phyloP scores from a whole-genome alignment of 2,797 vertebrate genomes.

The Ambastaia sidthimunki region DNA sequence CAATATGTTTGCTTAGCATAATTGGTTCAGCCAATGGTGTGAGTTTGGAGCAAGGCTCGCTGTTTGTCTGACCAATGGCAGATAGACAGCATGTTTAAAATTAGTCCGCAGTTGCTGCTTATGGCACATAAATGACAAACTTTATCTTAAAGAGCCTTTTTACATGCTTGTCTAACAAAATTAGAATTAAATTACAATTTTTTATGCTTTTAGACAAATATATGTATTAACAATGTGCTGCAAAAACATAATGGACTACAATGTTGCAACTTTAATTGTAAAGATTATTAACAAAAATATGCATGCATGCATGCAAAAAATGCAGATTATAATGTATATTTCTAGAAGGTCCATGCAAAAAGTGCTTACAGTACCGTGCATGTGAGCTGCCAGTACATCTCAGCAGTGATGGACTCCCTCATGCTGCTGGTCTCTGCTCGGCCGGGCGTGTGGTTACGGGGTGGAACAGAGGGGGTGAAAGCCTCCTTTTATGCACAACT shows the following conservation, averaged over 20 bases:
- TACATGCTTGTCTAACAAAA: no score
- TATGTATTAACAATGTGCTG: not conserved
- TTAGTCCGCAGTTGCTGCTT: no score
- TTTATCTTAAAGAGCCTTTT: no score
- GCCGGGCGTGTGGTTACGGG: constrained; percentile 45
- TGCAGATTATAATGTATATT: not conserved
- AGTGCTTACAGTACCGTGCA: constrained; percentile 27
- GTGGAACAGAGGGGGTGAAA: constrained; percentile 52
- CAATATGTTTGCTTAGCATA: no score
- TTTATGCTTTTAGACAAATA: no score
- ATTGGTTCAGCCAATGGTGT: no score
- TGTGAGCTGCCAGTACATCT: not conserved
- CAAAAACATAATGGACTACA: not conserved
- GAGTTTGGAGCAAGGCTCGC: no score
- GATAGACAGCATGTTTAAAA: no score
- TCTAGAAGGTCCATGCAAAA: no score
- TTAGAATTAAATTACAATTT: no score
- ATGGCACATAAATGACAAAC: no score
- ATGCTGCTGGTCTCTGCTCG: constrained; percentile 24
- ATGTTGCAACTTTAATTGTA: not conserved
- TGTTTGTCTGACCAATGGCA: no score
- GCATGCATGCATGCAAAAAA: not conserved
- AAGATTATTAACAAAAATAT: not conserved
- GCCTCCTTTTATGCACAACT: constrained; percentile 69
- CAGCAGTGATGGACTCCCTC: constrained; percentile 26